A percentile compares a stretch with the other conserved stretches of the same genome.
Conservation (phyloP, 2,888 invertebrate species). For the Sabellastarte sp. region DNA sequence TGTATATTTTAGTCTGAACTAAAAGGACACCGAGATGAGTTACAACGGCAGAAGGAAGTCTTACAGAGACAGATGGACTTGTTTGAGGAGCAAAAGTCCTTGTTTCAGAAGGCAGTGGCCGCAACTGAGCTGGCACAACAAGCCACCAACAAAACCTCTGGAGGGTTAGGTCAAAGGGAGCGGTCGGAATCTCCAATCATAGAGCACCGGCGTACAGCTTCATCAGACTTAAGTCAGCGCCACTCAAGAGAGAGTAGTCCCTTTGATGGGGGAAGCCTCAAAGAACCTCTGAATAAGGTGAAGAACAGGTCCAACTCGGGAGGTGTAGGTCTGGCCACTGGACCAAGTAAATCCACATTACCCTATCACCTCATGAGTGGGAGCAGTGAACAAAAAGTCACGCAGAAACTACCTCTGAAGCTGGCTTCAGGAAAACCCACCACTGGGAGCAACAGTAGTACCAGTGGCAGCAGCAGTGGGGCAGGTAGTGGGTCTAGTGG, state of each 20-base stretch:
- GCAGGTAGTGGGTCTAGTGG: not conserved
- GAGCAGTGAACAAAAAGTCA: not conserved
- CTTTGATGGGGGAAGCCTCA: not conserved
- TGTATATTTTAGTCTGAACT: conserved; percentile 3
- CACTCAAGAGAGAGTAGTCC: not conserved
- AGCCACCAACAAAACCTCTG: not conserved
- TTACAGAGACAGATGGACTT: conserved; percentile 68
- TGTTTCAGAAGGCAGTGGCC: not conserved
- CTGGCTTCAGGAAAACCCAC: not conserved
- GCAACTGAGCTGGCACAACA: not conserved
- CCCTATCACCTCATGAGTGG: not conserved
- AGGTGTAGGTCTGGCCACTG: not conserved
- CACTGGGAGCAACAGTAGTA: too few species aligned
- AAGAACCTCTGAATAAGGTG: conserved; percentile 1
- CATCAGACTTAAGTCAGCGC: not conserved
- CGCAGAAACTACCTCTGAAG: not conserved
- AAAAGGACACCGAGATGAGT: conserved; percentile 78
- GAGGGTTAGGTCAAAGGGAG: too few species aligned
- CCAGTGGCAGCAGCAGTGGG: too few species aligned
- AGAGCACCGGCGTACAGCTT: not conserved
- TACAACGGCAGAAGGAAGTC: conserved; percentile 83
- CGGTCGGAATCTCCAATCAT: not conserved
- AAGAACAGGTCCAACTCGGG: not conserved
- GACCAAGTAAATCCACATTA: not conserved
- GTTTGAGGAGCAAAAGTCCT: conserved; percentile 34